Evolutionary conservation across 2,888 invertebrate genomes (phyloP), one percentile per base, ranked within the genome.

Genomic region (Petrolisthes cinctipes): DNA sequence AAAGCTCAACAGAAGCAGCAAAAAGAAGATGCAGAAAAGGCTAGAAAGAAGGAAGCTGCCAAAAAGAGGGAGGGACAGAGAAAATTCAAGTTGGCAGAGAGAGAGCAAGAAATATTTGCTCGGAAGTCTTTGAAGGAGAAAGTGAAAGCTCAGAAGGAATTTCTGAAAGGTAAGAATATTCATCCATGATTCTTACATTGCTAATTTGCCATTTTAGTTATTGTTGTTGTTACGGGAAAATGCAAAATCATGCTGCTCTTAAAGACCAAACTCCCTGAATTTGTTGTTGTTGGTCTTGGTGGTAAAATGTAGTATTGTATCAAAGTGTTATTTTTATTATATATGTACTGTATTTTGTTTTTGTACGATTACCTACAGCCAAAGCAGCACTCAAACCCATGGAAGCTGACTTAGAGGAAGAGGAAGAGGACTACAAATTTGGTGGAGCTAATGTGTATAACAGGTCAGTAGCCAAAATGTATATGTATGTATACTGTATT

Each of bases 401-500:
- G 7, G 86, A 86, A 11, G 83, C 84, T 20, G 90, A 90, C n/a
- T n/a, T 83, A 4, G 90, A 90, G 4, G 90, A 90, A 14, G 90
- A 90, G 14, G 90, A 89, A 75, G 90, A 90, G 5, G 90, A 90
- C 20, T 85, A 86, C 80, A 75, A 90, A 51, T 79, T 89, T 51
- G 86, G 89, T 6, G 83, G 85, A 76, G 23, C 82, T 5, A 89
- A 89, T 20, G 90, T 90, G 7, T 90, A 90, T 79, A 82, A 89
- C 23, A 89, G 89, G 89, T 85, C 14, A 82, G 79, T 17, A 17
- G 37, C 20, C 53, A 5, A 53, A 37, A 56, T 4, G n/a, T 53
- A 23, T 37, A 37, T 1, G 0, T 37, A 37, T 37, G 37, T 37
- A 37, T 37, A 37, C 37, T 37, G 37, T 37, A 37, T 37, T 37